Percentiles rank a stretch among this genome's conserved stretches.
phyloP scores from a whole-genome alignment of 1,140 invertebrate genomes.

The Papilio glaucus region DNA sequence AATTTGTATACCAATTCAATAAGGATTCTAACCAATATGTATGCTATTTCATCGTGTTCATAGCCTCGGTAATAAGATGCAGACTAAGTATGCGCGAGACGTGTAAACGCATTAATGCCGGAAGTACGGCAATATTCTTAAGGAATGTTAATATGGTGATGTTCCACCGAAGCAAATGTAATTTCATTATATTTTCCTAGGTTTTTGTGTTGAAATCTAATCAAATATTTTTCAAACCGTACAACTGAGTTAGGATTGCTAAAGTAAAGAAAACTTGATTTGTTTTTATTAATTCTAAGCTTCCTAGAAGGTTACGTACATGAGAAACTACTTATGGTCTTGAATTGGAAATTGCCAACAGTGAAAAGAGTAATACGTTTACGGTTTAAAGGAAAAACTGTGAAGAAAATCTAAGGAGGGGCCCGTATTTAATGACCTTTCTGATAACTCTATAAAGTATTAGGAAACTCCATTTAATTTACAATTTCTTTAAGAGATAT shows the following conservation, averaged over 20 bases:
- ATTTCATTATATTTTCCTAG: not conserved
- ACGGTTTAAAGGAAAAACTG: not conserved
- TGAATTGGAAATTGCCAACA: not conserved
- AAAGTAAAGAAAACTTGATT: not conserved
- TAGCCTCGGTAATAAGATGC: not conserved
- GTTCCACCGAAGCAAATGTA: conserved; percentile 18
- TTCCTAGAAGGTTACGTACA: not conserved
- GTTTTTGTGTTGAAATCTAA: not conserved
- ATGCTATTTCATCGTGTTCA: not conserved
- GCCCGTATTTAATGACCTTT: not conserved
- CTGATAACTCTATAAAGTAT: not conserved
- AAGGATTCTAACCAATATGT: not conserved
- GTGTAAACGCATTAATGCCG: conserved; percentile 62
- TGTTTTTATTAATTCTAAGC: conserved; percentile 3
- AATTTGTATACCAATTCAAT: not conserved
- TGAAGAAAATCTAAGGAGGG: not conserved
- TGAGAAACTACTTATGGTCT: conserved; percentile 18
- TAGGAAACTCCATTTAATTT: not conserved
- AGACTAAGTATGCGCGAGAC: conserved; percentile 39
- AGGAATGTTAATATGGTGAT: conserved; percentile 61
- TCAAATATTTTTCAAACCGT: not conserved
- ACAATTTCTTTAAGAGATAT: not conserved
- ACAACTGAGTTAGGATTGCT: not conserved
- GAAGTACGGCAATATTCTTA: conserved; percentile 49
- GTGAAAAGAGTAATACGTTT: not conserved